Percentiles rank a stretch among this genome's conserved stretches.
These are phyloP conservation scores for Lottia scabra DNA, from an alignment of 2,888 invertebrate genomes.

Conservation along the genomic window DNA sequence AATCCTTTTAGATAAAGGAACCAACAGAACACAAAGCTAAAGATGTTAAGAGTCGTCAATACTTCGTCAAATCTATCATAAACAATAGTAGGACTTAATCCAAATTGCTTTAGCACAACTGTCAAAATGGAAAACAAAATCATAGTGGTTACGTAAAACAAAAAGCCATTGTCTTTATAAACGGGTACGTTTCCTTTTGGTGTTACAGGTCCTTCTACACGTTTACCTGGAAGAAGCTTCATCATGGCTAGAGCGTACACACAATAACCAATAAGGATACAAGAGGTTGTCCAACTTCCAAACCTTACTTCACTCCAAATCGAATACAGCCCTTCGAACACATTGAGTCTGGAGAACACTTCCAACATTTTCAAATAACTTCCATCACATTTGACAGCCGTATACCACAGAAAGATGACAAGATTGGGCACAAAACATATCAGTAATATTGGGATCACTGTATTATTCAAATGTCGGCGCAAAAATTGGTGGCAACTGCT, in stretches of 20 bases:
- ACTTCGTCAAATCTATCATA: slow-evolving; percentile 71
- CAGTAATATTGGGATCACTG: slow-evolving; percentile 54
- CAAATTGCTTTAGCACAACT: slow-evolving; percentile 57
- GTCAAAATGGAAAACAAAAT: slow-evolving; percentile 61
- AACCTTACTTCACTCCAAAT: slow-evolving; percentile 57
- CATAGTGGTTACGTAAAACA: slow-evolving; percentile 70
- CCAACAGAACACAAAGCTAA: slow-evolving; percentile 69
- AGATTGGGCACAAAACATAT: slow-evolving; percentile 54
- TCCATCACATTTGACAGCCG: slow-evolving; percentile 50
- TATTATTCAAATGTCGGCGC: slow-evolving; percentile 40
- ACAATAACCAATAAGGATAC: slow-evolving; percentile 55
- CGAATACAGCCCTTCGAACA: slow-evolving; percentile 41
- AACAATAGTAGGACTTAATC: slow-evolving; percentile 65
- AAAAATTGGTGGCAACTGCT: slow-evolving; percentile 33
- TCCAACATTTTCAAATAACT: slow-evolving; percentile 44
- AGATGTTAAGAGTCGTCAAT: slow-evolving; percentile 69
- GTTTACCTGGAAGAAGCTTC: slow-evolving; percentile 68
- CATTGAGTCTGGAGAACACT: slow-evolving; percentile 29
- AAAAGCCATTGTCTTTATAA: slow-evolving; percentile 72
- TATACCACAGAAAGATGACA: slow-evolving; percentile 58
- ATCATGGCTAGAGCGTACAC: slow-evolving; percentile 70
- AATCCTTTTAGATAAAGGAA: slow-evolving; percentile 69
- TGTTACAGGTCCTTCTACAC: slow-evolving; percentile 71
- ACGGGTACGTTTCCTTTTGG: slow-evolving; percentile 70
- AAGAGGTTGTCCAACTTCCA: slow-evolving; percentile 47